Evolutionary conservation across 1,140 invertebrate genomes (phyloP), one percentile per base, ranked within the genome.

Genomic region (Ostrea edulis): DNA sequence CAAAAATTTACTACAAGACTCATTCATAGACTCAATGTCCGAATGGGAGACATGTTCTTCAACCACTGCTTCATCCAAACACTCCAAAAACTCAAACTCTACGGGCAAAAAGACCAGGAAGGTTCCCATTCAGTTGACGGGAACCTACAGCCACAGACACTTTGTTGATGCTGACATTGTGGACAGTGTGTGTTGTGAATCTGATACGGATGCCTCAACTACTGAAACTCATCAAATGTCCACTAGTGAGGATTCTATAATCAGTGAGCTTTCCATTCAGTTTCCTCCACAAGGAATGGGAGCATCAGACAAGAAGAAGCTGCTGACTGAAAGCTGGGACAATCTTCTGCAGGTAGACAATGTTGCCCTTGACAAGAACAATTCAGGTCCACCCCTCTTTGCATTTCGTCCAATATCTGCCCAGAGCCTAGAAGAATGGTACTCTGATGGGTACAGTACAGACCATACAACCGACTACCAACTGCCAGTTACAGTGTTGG

Each of bases 1-100:
- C 88, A 92, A 93, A 88, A 91, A 93, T 84, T 44, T 91, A 0
- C 85, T 92, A 54, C 91, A 93, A 51, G 93, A 93, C 77, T 91
- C 90, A 9, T 87, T 91, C n/a, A 85, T 92, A 12, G 91, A 92
- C 81, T 91, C 92, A 5, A 88, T 83, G 84, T 68, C 85, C 29
- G 90, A 89, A 51, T 86, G 85, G 71, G 87, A 87, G 12, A 58
- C 55, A 29, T 71, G 82, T 71, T 91, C 90, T 14, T 88, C 88
- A 44, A 88, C 87, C 83, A 77, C 84, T 52, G 84, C 89, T 54
- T 83, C 86, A 82, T 55, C 44, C 35, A 52, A 86, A 88, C 55
- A 89, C 52, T 44, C 62, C 14, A 90, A 82, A 84, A 54, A 84
- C 4, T 71, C 84, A 52, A 85, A 65, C 35, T 51, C 62, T 51